These are phyloP conservation scores for Phrynocephalus vlangalii DNA, from an alignment of 2,797 vertebrate species.

Conservation along the genomic window DNA sequence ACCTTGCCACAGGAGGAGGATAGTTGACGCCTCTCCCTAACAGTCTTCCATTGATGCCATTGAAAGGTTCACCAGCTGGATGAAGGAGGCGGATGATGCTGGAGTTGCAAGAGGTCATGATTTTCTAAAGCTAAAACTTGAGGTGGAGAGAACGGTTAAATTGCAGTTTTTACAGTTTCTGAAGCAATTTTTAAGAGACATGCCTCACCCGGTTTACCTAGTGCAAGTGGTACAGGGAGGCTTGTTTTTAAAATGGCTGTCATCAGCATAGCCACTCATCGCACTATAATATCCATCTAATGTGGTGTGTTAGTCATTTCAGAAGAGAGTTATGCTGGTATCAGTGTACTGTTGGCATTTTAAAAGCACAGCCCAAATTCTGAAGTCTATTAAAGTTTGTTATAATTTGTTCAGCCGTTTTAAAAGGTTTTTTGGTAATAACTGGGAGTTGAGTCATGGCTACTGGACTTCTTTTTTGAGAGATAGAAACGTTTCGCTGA, in stretches of 20 bases:
- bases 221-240: neutral
- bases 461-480: too few relatives aligned
- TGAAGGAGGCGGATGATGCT: slow-evolving; percentile 2
- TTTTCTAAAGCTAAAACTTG: slow-evolving; percentile 9
- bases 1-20: slow-evolving; percentile 9
- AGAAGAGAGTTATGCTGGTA: neutral
- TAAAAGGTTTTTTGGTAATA: neutral
- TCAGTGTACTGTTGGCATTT: neutral
- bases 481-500: too few relatives aligned
- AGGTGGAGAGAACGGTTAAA: neutral
- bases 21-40: slow-evolving; percentile 19
- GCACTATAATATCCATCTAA: slow-evolving; percentile 2
- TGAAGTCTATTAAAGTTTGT: neutral
- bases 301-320: neutral
- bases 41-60: slow-evolving; percentile 18
- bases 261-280: neutral
- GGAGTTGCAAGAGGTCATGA: neutral
- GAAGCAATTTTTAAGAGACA: neutral
- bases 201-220: slow-evolving; percentile 27
- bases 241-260: neutral
- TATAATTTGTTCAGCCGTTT: neutral
- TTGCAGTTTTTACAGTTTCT: slow-evolving; percentile 10
- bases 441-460: too few relatives aligned
- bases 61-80: slow-evolving; percentile 24
- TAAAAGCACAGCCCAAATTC: neutral